Conservation (phyloP, 2,888 invertebrate genomes). For the Lacanobia wlatinum region DNA sequence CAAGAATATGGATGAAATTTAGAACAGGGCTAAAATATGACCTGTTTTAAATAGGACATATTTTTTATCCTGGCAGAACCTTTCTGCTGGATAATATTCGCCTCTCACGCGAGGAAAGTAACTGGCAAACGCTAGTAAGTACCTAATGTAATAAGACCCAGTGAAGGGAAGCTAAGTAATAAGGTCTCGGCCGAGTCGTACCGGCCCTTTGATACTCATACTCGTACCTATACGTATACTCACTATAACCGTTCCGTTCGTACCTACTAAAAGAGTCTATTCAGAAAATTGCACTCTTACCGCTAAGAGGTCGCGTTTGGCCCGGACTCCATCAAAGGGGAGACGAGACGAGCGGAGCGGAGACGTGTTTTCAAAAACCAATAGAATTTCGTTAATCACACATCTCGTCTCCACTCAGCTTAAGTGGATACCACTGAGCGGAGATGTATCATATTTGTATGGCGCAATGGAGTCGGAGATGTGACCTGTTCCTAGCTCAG, state of each 20-base stretch:
- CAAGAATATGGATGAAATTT: neutral
- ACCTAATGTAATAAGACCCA: conserved; percentile 5
- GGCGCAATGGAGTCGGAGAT: too few relatives aligned
- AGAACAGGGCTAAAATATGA: neutral
- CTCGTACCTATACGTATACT: neutral
- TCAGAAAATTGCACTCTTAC: conserved; percentile 30
- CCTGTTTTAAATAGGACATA: neutral
- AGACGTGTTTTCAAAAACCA: too few relatives aligned
- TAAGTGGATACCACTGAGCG: too few relatives aligned
- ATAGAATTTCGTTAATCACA: too few relatives aligned
- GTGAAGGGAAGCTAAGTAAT: conserved; percentile 55
- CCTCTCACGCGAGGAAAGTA: neutral
- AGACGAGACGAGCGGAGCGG: too few relatives aligned
- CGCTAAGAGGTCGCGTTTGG: neutral
- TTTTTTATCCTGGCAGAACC: neutral
- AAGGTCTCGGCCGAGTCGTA: conserved; percentile 45
- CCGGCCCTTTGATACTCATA: conserved; percentile 25
- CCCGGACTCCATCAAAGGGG: too few relatives aligned
- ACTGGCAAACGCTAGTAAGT: conserved; percentile 3
- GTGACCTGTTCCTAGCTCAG: too few relatives aligned
- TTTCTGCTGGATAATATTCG: neutral
- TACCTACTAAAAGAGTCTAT: neutral
- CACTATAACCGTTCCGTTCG: neutral
- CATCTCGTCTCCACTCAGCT: too few relatives aligned
- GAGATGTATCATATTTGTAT: too few relatives aligned